phyloP scores from a whole-genome alignment of 2,888 invertebrate species.

The Dynastes hyllus region DNA sequence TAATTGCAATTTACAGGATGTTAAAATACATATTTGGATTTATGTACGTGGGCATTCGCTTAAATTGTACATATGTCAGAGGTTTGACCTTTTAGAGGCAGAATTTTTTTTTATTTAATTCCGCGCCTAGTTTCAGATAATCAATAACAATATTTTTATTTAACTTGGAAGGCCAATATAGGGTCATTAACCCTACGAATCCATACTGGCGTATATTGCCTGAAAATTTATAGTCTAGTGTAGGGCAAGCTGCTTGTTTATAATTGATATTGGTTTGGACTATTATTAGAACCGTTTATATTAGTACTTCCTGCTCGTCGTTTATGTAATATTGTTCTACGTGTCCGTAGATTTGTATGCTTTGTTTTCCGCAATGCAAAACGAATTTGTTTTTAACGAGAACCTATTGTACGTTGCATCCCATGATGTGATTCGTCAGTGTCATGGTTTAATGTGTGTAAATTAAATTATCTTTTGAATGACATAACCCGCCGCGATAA shows the following conservation, averaged over 20 bases:
- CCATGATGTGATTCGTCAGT: neutral
- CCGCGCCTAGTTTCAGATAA: neutral
- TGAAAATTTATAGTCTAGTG: conserved; percentile 5
- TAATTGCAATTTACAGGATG: conserved; percentile 1
- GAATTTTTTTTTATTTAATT: conserved; percentile 12
- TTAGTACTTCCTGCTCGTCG: conserved; percentile 16
- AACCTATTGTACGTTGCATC: neutral
- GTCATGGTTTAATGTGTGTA: neutral
- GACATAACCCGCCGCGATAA: neutral
- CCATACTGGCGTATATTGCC: neutral
- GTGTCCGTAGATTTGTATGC: neutral
- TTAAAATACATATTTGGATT: neutral
- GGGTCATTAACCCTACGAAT: conserved; percentile 14
- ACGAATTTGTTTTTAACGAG: conserved; percentile 21
- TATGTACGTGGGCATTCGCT: neutral
- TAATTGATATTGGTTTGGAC: conserved; percentile 16
- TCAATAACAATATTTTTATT: conserved; percentile 20
- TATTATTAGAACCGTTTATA: conserved; percentile 38
- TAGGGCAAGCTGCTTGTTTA: neutral
- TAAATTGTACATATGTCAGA: neutral
- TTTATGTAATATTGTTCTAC: neutral
- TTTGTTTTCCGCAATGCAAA: conserved; percentile 9
- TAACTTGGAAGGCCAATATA: neutral
- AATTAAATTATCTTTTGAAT: conserved; percentile 29
- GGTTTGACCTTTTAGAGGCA: neutral